A percentile compares a stretch with the other conserved stretches of the same genome.
These are phyloP conservation scores for Glaucidium brasilianum DNA, from an alignment of 2,113 vertebrate species.

Conservation along the genomic window DNA sequence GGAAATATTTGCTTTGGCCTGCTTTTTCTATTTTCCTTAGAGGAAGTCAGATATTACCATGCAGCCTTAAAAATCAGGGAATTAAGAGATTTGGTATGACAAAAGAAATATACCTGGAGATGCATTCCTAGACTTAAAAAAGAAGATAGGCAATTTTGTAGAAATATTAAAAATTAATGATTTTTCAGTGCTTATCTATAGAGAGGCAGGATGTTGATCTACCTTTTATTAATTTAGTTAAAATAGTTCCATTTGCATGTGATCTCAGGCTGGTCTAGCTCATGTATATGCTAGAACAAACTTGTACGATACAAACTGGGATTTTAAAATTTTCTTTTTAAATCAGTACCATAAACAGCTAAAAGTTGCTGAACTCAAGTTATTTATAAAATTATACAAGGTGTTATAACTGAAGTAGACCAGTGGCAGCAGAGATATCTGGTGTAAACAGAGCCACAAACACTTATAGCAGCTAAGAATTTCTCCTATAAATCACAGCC, in stretches of 20 bases:
- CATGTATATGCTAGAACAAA: background rate
- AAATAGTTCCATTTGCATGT: background rate
- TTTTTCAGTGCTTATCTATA: background rate
- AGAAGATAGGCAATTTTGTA: background rate
- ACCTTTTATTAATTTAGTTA: background rate
- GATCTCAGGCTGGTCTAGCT: background rate
- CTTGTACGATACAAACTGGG: background rate
- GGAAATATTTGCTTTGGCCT: background rate
- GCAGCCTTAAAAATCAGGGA: background rate
- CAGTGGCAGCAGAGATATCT: background rate
- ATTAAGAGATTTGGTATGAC: background rate
- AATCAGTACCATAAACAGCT: background rate
- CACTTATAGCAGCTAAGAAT: background rate
- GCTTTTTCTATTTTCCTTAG: no score
- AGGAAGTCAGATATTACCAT: background rate
- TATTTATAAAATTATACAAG: background rate
- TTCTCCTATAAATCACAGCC: background rate
- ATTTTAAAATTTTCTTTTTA: background rate
- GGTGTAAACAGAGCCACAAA: background rate
- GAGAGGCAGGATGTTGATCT: background rate
- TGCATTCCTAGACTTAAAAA: background rate
- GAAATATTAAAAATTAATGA: background rate
- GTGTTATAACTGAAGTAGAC: background rate
- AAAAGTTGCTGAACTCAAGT: background rate
- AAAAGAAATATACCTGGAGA: background rate